Percentiles rank a stretch among this genome's conserved stretches.
These are phyloP conservation scores for Meganola albula DNA, from an alignment of 2,888 invertebrate genomes.

Conservation along the genomic window DNA sequence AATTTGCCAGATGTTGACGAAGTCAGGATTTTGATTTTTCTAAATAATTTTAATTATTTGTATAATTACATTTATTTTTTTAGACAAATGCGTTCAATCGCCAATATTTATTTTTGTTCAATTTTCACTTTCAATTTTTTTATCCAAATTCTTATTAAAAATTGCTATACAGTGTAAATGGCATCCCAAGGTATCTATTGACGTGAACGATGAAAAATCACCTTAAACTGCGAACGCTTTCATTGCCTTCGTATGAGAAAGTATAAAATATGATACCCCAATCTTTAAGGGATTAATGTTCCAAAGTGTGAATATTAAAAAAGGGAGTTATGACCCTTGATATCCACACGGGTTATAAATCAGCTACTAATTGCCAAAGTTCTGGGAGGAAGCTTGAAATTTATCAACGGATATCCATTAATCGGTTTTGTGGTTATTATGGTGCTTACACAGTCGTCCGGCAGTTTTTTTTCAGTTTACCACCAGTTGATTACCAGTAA, in stretches of 20 bases:
- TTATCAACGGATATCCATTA: constrained; percentile 20
- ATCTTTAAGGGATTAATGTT: constrained; percentile 23
- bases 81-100: too few relatives aligned
- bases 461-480: too few relatives aligned
- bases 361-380: constrained; percentile 24
- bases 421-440: constrained; percentile 15
- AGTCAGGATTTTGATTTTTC: too few relatives aligned
- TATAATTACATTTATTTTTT: too few relatives aligned
- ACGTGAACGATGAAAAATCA: constrained; percentile 47
- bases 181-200: constrained; percentile 25
- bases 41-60: too few relatives aligned
- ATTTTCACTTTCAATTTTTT: not conserved
- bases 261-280: constrained; percentile 40
- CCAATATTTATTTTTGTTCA: too few relatives aligned
- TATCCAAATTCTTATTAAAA: not conserved
- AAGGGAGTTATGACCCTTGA: constrained; percentile 17
- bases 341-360: constrained; percentile 24
- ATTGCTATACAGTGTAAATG: constrained; percentile 25
- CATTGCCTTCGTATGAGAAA: constrained; percentile 37
- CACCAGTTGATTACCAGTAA: too few relatives aligned
- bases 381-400: constrained; percentile 16
- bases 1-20: too few relatives aligned
- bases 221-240: constrained; percentile 40
- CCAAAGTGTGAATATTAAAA: constrained; percentile 19
- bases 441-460: constrained; percentile 4